These are phyloP conservation scores for Protaetia brevitarsis DNA, from an alignment of 1,140 invertebrate genomes.

Conservation along the genomic window DNA sequence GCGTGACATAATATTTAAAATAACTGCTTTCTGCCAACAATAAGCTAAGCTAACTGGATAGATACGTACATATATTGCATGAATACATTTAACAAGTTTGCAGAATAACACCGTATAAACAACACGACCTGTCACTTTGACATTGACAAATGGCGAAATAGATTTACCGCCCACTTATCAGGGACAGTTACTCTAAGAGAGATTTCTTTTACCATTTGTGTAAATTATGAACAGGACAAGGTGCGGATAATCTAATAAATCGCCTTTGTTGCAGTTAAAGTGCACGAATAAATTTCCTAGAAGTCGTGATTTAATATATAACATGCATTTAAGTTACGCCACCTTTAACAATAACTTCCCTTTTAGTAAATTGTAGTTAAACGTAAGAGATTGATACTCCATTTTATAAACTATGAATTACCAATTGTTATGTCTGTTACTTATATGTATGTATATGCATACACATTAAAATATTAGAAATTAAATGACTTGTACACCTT, in stretches of 20 bases:
- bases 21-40: no score
- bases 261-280: neutral
- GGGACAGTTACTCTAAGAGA: neutral
- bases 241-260: constrained; percentile 11
- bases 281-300: neutral
- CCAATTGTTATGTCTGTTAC: no score
- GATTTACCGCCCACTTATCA: neutral
- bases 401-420: no score
- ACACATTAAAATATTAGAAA: no score
- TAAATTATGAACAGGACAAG: neutral
- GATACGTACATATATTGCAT: neutral
- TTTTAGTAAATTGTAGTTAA: no score
- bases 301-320: no score
- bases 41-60: neutral
- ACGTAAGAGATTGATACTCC: no score
- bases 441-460: no score
- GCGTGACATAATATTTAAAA: neutral
- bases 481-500: no score
- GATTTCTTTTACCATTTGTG: neutral
- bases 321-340: no score
- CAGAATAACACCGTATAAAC: neutral
- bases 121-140: neutral
- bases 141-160: constrained; percentile 4
- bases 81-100: neutral
- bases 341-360: no score